A percentile compares a stretch with the other conserved stretches of the same genome.
These are phyloP conservation scores for Ectemnius cavifrons DNA, from an alignment of 2,888 invertebrate genomes.

Conservation along the genomic window DNA sequence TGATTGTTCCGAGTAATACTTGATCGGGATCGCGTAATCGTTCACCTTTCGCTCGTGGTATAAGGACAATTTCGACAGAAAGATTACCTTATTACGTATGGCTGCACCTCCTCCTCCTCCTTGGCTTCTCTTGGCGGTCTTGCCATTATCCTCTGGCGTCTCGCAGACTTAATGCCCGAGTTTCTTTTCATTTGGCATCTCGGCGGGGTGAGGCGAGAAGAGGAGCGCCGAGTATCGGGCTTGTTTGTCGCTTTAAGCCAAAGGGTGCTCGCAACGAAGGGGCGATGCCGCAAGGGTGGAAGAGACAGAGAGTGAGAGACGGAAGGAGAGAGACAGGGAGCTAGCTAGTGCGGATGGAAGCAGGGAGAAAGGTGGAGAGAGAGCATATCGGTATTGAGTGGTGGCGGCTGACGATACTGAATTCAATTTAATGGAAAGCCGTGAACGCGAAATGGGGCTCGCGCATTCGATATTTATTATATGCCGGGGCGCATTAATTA, in stretches of 20 bases:
- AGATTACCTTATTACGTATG: no score
- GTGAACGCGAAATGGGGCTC: slow-evolving; percentile 67
- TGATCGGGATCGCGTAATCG: neutral
- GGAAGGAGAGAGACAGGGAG: neutral
- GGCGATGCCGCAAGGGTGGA: slow-evolving; percentile 21
- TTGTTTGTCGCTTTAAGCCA: slow-evolving; percentile 58
- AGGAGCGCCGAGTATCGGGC: slow-evolving; percentile 34
- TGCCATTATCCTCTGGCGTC: no score
- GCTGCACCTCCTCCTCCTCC: no score
- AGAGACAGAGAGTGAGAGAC: neutral
- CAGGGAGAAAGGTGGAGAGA: slow-evolving; percentile 2
- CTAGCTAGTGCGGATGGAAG: neutral
- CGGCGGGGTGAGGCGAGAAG: no score
- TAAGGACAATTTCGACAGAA: no score
- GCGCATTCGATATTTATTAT: slow-evolving; percentile 74
- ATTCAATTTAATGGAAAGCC: slow-evolving; percentile 72
- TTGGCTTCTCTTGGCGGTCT: no score
- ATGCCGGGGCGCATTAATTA: slow-evolving; percentile 73
- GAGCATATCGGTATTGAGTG: slow-evolving; percentile 69
- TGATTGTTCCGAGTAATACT: no score
- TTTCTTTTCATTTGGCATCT: slow-evolving; percentile 47
- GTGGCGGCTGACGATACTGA: slow-evolving; percentile 66
- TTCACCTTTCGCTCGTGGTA: no score
- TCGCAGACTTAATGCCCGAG: no score
- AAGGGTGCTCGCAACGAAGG: slow-evolving; percentile 56